These are phyloP conservation scores for Petrophora chlorosata DNA, from an alignment of 2,888 invertebrate species.

Conservation along the genomic window DNA sequence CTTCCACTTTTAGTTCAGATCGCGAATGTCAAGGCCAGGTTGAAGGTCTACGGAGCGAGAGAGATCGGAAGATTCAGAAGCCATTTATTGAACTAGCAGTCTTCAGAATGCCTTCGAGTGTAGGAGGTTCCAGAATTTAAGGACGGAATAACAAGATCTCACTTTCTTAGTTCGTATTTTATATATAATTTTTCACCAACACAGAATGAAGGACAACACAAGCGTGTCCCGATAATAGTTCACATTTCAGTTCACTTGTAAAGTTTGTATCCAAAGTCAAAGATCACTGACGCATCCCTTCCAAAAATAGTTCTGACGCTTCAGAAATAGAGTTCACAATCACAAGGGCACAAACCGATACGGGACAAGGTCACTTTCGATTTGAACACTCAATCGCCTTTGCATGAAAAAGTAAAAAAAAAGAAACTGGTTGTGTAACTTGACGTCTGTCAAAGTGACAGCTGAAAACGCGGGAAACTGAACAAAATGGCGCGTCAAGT, in stretches of 20 bases:
- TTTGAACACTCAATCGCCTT: slow-evolving; percentile 28
- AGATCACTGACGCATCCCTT: slow-evolving; percentile 31
- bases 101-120: background rate
- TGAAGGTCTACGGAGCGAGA: background rate
- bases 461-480: slow-evolving; percentile 41
- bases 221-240: slow-evolving; percentile 33
- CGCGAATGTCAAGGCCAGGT: background rate
- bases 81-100: background rate
- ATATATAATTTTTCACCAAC: slow-evolving; percentile 28
- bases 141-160: background rate
- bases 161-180: background rate
- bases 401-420: slow-evolving; percentile 4
- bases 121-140: too few species aligned
- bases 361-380: slow-evolving; percentile 37
- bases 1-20: background rate
- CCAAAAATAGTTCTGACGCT: slow-evolving; percentile 28
- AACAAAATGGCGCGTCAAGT: slow-evolving; percentile 40
- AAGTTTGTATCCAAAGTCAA: slow-evolving; percentile 33
- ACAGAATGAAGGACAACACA: slow-evolving; percentile 46
- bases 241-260: slow-evolving; percentile 43
- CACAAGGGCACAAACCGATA: slow-evolving; percentile 29
- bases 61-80: background rate
- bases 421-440: slow-evolving; percentile 37
- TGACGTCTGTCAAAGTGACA: slow-evolving; percentile 39
- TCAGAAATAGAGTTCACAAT: slow-evolving; percentile 31